These are phyloP conservation scores for Oncorhynchus nerka DNA, from an alignment of 2,113 vertebrate genomes.

Conservation along the genomic window DNA sequence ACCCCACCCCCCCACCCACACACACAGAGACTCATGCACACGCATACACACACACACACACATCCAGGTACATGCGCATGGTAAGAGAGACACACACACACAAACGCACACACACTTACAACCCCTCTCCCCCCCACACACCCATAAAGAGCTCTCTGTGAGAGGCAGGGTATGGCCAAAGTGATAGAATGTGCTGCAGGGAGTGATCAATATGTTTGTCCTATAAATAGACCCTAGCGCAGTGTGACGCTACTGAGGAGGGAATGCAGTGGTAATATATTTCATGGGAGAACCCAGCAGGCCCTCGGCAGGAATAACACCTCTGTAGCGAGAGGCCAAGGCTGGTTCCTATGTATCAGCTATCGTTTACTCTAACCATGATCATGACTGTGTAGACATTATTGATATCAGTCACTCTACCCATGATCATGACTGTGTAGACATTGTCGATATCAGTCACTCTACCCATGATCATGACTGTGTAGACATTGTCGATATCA, in stretches of 20 bases:
- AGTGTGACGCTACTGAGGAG: slow-evolving; percentile 64
- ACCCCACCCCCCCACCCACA: too few relatives aligned
- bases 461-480: slow-evolving; percentile 20
- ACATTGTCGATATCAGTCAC: slow-evolving; percentile 32
- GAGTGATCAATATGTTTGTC: slow-evolving; percentile 76
- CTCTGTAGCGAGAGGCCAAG: slow-evolving; percentile 44
- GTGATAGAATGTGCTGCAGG: slow-evolving; percentile 66
- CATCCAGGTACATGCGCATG: too few relatives aligned
- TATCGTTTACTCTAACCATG: slow-evolving; percentile 40
- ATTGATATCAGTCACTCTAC: slow-evolving; percentile 36
- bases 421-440: slow-evolving; percentile 11
- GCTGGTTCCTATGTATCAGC: slow-evolving; percentile 24
- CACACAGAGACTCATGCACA: neutral
- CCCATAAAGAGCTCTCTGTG: slow-evolving; percentile 18
- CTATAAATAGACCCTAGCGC: slow-evolving; percentile 72
- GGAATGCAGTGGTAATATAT: slow-evolving; percentile 71
- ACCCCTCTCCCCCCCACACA: neutral
- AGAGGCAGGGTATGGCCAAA: slow-evolving; percentile 40
- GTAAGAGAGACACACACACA: too few relatives aligned
- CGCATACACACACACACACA: too few relatives aligned
- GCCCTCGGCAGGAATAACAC: slow-evolving; percentile 54
- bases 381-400: slow-evolving; percentile 10
- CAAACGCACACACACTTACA: too few relatives aligned
- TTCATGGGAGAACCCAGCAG: slow-evolving; percentile 55
- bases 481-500: slow-evolving; percentile 17